Base-by-base conservation (phyloP, 2,888 invertebrate genomes). In the Melanotus villosus region DNA sequence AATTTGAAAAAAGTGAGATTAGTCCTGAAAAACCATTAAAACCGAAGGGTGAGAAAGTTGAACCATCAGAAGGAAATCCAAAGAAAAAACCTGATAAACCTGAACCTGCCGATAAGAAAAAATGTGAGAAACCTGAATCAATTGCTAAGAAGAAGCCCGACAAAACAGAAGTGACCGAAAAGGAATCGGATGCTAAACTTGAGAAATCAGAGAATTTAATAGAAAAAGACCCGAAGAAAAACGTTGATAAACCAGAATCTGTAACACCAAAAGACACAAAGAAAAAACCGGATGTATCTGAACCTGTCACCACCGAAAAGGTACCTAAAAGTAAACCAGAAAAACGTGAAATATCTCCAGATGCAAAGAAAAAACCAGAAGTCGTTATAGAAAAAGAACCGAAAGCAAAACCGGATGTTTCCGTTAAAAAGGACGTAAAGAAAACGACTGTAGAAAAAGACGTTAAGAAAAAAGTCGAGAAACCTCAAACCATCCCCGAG, bases 251-350 rank as follows among this genome's bases (percentile, higher is more conserved):
- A 26, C 26, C 26, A 7, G 34, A 64, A 58, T 23, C 23, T 32
- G 12, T 6, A 21, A 45, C 30, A 43, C 50, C 62, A 41, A 60
- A 41, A 32, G 30, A 12, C 9, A 12, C 30, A 52, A 78, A 77
- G 70, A 79, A 75, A 26, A 77, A 77, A 73, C 23, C 75, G 9
- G 19, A 36, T 36, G 2, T 12, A 2, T n/a, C n/a, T n/a, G n/a
- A n/a, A n/a, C n/a, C n/a, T n/a, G n/a, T n/a, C n/a, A n/a, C n/a
- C n/a, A n/a, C n/a, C n/a, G 38, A 38, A 38, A 38, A 38, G 14
- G 12, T 12, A 12, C 3, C 12, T 12, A 38, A 38, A 12, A 72
- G 75, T 19, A 76, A 77, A 45, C 62, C 75, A 63, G 76, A 57
- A 64, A 76, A 70, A 64, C 74, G 74, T 21, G 74, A 72, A n/a